These are phyloP conservation scores for Penaeus chinensis DNA, from an alignment of 1,140 invertebrate genomes.

Conservation along the genomic window DNA sequence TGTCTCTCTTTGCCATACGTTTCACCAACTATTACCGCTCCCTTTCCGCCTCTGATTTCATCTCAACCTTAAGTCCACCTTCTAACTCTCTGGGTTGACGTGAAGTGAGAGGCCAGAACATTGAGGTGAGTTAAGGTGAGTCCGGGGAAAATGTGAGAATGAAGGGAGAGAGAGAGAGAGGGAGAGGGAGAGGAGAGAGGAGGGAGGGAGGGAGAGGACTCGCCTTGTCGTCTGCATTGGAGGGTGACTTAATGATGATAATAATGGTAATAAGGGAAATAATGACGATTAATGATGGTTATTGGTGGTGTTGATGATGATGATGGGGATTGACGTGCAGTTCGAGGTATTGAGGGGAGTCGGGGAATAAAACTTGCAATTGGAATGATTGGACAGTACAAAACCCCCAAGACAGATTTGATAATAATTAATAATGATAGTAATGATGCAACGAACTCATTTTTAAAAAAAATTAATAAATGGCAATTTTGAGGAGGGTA, in stretches of 20 bases:
- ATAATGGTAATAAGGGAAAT: too few species aligned
- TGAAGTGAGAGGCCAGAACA: slow-evolving; percentile 53
- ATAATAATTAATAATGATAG: too few species aligned
- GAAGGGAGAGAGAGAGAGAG: background rate
- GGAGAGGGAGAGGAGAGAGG: background rate
- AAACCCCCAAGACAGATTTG: too few species aligned
- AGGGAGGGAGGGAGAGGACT: background rate
- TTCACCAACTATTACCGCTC: slow-evolving; percentile 51
- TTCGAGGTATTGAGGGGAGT: background rate
- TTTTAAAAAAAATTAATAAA: too few species aligned
- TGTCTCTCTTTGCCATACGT: slow-evolving; percentile 61
- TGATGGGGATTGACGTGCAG: too few species aligned
- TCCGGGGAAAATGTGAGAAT: background rate
- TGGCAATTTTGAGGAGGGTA: too few species aligned
- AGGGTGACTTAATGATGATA: background rate
- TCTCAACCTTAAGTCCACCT: slow-evolving; percentile 47
- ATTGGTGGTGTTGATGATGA: background rate
- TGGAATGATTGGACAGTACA: too few species aligned
- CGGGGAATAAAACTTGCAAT: too few species aligned
- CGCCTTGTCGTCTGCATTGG: slow-evolving; percentile 41
- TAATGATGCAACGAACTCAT: too few species aligned
- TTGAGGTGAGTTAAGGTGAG: slow-evolving; percentile 36
- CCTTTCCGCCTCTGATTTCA: slow-evolving; percentile 57
- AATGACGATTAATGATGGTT: too few species aligned
- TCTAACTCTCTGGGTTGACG: slow-evolving; percentile 52